Conservation (phyloP, 1,140 invertebrate genomes). For the Solenopsis invicta region DNA sequence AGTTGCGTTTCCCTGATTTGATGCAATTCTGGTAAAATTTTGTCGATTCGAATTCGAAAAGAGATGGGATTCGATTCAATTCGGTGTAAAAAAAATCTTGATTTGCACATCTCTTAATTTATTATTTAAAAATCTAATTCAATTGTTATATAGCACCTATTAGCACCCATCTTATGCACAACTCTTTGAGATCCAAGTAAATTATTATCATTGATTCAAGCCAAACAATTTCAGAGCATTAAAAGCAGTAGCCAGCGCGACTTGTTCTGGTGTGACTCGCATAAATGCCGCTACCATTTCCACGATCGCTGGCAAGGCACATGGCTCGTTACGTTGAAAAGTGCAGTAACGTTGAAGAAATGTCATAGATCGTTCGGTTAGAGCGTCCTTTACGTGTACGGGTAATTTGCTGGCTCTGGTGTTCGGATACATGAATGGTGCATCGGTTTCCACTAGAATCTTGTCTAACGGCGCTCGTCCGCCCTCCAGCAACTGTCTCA, state of each 20-base stretch:
- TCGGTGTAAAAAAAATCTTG: background rate
- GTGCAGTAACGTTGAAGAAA: slow-evolving; percentile 94
- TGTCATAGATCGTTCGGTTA: slow-evolving; percentile 94
- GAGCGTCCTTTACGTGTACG: slow-evolving; percentile 93
- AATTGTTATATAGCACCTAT: slow-evolving; percentile 68
- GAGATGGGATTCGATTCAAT: background rate
- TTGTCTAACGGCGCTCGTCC: slow-evolving; percentile 93
- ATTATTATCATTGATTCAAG: slow-evolving; percentile 92
- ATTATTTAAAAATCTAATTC: slow-evolving; percentile 47
- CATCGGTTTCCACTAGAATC: slow-evolving; percentile 96
- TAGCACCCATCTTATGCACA: slow-evolving; percentile 68
- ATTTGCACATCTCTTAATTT: background rate
- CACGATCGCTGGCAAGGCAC: slow-evolving; percentile 96
- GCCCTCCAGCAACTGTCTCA: slow-evolving; percentile 94
- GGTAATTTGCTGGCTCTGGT: slow-evolving; percentile 97
- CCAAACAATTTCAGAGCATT: slow-evolving; percentile 98
- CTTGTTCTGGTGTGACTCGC: slow-evolving; percentile 94
- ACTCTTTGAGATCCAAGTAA: slow-evolving; percentile 5
- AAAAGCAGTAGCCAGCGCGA: slow-evolving; percentile 96
- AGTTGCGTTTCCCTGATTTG: background rate
- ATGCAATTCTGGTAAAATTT: background rate
- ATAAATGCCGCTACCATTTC: slow-evolving; percentile 98
- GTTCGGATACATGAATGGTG: slow-evolving; percentile 98
- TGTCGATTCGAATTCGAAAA: background rate
- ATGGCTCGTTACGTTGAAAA: slow-evolving; percentile 98